Percentiles rank a stretch among this genome's conserved stretches.
phyloP scores from a whole-genome alignment of 1,140 invertebrate genomes.

The Protaetia brevitarsis region DNA sequence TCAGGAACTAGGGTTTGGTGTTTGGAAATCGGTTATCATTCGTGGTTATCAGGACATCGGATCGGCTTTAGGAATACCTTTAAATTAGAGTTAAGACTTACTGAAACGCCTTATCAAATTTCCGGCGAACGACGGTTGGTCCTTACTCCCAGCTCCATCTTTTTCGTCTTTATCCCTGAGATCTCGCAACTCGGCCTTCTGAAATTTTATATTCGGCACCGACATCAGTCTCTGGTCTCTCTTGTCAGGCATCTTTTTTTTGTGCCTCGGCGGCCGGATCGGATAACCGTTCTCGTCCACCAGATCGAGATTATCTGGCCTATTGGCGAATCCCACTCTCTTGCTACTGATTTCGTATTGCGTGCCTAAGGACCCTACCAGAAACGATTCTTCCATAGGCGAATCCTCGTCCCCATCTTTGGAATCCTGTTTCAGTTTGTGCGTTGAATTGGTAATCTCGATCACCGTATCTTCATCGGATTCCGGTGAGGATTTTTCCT shows the following conservation, averaged over 20 bases:
- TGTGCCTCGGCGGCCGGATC: conserved; percentile 56
- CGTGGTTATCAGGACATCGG: background rate
- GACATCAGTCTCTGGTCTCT: conserved; percentile 68
- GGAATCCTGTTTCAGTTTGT: background rate
- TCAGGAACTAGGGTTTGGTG: background rate
- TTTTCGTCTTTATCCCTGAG: conserved; percentile 50
- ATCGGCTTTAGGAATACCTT: background rate
- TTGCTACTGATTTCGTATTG: conserved; percentile 25
- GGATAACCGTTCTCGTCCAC: conserved; percentile 60
- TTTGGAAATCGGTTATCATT: background rate
- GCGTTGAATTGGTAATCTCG: conserved; percentile 31
- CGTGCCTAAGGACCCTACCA: conserved; percentile 34
- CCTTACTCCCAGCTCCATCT: conserved; percentile 39
- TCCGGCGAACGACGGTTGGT: conserved; percentile 61
- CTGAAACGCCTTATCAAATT: conserved; percentile 79
- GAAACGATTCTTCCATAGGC: conserved; percentile 18
- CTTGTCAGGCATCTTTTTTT: conserved; percentile 55
- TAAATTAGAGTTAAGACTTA: conserved; percentile 63
- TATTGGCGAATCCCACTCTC: conserved; percentile 34
- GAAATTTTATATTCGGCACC: conserved; percentile 72
- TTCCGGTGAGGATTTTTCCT: conserved; percentile 39
- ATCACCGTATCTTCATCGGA: conserved; percentile 43
- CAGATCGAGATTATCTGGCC: conserved; percentile 64
- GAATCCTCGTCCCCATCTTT: conserved; percentile 29
- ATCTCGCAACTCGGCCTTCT: conserved; percentile 47